A percentile compares a stretch with the other conserved stretches of the same genome.
Evolutionary conservation across 2,888 invertebrate species (phyloP).

Genomic region (Cephus spinipes): DNA sequence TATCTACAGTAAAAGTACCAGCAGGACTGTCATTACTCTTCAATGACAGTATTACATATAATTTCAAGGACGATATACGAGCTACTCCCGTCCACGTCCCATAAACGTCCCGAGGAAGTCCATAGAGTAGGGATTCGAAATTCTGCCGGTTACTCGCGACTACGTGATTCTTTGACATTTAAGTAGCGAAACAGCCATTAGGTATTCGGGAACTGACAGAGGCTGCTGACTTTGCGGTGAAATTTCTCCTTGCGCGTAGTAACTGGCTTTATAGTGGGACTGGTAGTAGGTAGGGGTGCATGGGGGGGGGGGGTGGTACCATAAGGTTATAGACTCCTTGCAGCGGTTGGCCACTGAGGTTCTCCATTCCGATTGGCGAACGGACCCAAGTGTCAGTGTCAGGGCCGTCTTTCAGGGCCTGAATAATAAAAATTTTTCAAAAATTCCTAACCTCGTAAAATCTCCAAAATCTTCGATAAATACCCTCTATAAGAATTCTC

Average conservation of each 20-base stretch:
- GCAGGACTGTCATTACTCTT: not conserved
- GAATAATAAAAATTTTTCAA: not conserved
- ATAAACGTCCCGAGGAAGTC: not conserved
- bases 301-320: constrained; percentile 21
- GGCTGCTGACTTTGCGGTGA: constrained; percentile 49
- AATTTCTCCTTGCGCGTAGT: constrained; percentile 51
- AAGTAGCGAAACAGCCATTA: constrained; percentile 27
- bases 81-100: not conserved
- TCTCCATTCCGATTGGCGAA: not conserved
- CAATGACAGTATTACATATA: not conserved
- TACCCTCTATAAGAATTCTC: not conserved
- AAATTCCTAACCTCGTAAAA: not conserved
- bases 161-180: constrained; percentile 40
- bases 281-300: not conserved
- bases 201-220: constrained; percentile 39
- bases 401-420: constrained; percentile 6
- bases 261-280: constrained; percentile 9
- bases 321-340: constrained; percentile 40
- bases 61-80: not conserved
- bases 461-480: not conserved
- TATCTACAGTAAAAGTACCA: not conserved
- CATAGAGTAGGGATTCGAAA: not conserved
- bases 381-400: constrained; percentile 40
- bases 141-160: not conserved
- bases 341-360: constrained; percentile 39